Evolutionary conservation across 2,888 invertebrate species (phyloP).

Genomic region (Saturnia japonica): DNA sequence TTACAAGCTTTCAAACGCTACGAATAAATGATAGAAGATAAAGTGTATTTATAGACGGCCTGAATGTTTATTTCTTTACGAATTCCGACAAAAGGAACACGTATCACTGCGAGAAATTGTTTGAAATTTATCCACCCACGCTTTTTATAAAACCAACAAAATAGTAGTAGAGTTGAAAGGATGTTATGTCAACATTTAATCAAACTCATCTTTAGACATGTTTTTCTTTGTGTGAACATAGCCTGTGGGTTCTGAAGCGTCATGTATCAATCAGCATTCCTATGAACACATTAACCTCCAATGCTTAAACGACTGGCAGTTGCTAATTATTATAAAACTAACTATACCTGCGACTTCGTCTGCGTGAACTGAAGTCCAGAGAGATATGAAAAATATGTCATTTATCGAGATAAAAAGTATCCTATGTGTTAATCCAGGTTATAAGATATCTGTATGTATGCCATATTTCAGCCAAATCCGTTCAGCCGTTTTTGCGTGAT

Average conservation of each 20-base stretch:
- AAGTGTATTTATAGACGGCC: conserved; percentile 54
- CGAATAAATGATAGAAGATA: conserved; percentile 52
- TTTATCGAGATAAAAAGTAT: too few species aligned
- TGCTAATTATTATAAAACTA: background rate
- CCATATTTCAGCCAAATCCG: too few species aligned
- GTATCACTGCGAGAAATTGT: conserved; percentile 31
- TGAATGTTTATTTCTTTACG: conserved; percentile 50
- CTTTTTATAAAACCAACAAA: conserved; percentile 17
- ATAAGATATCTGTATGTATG: too few species aligned
- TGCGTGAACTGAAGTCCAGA: too few species aligned
- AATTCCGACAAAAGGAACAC: conserved; percentile 45
- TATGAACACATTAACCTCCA: background rate
- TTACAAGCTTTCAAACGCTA: conserved; percentile 47
- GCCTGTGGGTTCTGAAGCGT: background rate
- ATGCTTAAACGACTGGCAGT: background rate
- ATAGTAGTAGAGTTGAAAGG: conserved; percentile 11
- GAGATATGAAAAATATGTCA: too few species aligned
- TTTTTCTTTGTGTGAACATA: background rate
- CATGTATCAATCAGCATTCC: background rate
- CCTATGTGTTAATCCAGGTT: too few species aligned
- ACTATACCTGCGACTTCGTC: too few species aligned
- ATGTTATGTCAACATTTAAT: conserved; percentile 15
- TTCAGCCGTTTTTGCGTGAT: too few species aligned
- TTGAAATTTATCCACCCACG: conserved; percentile 18
- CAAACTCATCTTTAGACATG: background rate